Evolutionary conservation across 1,140 invertebrate species (phyloP), one percentile per base, ranked within the genome.

Genomic region (honey bee (Apis mellifera)): DNA sequence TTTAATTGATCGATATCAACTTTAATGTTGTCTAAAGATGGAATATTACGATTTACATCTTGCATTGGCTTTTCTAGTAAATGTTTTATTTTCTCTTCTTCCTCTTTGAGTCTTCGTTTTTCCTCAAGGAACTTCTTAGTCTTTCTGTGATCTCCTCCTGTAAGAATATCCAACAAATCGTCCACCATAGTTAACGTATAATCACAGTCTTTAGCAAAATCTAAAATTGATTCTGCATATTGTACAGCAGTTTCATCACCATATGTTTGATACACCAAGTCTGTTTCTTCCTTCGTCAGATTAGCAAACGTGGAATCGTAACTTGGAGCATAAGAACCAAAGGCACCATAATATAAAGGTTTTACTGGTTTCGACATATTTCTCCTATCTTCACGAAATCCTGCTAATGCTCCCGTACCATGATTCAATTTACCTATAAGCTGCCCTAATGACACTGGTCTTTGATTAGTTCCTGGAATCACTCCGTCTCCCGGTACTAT

Each of bases 261-360:
- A 91, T 99, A 98, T 0, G 98, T 99, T 83, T 97, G 96, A 89
- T 98, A 96, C 1, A 99, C 96, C 81, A 99, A 92, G 90, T 99
- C 98, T 1, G 97, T 97, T 91, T 99, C 99, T 85, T 99, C 98
- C 92, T 99, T 98, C 17, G 96, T 98, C 32, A 99, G 94, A 90
- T 98, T 99, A 1, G 99, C 96, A 95, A 99, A 99, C 4, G 98
- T 98, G 0, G 98, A 99, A 93, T 99, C 99, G 93, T 98, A 98
- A 26, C 96, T 96, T 1, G 99, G 99, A 5, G 98, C 98, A 94
- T 99, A 99, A 4, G 98, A 98, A 59, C 98, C 97, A 95, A 98
- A 99, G 8, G 98, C 97, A 1, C 98, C 99, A 93, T 99, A 99
- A 92, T 98, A 97, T 5, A 99, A 93, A 0, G 98, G 98, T 91